Percentiles rank a stretch among this genome's conserved stretches.
Evolutionary conservation across 2,113 vertebrate species (phyloP).

Genomic region (Myrmophylax atrothorax): DNA sequence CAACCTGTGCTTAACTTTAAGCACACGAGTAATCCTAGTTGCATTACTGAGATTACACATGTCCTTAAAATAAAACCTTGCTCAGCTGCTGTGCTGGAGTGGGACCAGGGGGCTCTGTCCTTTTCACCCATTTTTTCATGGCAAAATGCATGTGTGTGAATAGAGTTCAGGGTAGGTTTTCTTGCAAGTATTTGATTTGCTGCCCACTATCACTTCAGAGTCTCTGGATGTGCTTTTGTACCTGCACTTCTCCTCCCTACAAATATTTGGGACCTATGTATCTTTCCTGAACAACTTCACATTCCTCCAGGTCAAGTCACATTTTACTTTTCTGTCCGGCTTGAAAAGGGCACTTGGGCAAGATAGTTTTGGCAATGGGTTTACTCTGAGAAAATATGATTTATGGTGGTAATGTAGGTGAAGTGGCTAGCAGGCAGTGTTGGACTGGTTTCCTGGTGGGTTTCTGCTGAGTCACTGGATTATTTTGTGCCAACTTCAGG

Average conservation of each 20-base stretch:
- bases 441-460: not conserved
- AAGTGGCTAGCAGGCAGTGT: not conserved
- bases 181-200: not conserved
- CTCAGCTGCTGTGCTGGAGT: not conserved
- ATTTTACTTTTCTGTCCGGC: not conserved
- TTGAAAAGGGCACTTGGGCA: not conserved
- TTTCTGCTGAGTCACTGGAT: not conserved
- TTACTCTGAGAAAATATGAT: not conserved
- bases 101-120: not conserved
- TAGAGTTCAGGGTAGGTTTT: not conserved
- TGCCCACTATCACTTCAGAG: not conserved
- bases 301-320: not conserved
- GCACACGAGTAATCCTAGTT: not conserved
- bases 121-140: not conserved
- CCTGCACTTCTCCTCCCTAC: not conserved
- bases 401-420: accelerated
- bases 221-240: not conserved
- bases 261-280: accelerated
- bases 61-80: not conserved
- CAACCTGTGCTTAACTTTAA: not conserved
- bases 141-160: not conserved
- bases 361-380: not conserved
- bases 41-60: not conserved
- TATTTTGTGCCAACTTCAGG: not conserved
- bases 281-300: not conserved